These are phyloP conservation scores for Chaetorhynchus papuensis DNA, from an alignment of 2,113 vertebrate genomes.

Conservation along the genomic window DNA sequence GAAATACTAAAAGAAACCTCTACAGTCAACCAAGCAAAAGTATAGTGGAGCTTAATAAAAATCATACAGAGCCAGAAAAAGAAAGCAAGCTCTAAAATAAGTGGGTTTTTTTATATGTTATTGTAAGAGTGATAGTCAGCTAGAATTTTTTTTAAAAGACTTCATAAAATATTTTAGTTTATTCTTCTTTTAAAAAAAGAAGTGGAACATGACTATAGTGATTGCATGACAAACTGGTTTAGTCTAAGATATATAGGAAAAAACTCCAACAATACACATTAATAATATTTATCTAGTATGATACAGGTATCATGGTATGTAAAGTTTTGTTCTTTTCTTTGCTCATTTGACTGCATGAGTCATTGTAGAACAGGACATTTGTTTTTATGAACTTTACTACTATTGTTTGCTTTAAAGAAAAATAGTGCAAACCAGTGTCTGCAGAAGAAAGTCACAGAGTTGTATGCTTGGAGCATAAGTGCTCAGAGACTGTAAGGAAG, in stretches of 20 bases:
- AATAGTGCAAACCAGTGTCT: not conserved
- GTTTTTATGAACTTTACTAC: not conserved
- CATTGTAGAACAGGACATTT: not conserved
- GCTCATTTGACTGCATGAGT: not conserved
- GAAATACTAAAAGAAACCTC: not conserved
- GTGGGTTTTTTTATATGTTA: not conserved
- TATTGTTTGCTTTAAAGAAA: not conserved
- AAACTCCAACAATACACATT: not conserved
- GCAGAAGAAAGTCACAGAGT: not conserved
- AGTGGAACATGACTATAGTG: not conserved
- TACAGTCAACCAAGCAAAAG: not conserved
- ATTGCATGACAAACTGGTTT: not conserved
- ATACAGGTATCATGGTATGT: not conserved
- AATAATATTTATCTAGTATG: not conserved
- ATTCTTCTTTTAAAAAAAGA: not conserved
- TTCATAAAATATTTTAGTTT: not conserved
- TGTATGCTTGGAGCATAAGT: not conserved
- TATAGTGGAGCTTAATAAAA: not conserved
- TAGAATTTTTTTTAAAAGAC: not conserved
- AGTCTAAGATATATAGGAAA: not conserved
- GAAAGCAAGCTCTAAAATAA: not conserved
- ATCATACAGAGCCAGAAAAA: not conserved
- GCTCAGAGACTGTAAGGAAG: not conserved
- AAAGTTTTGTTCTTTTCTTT: not conserved
- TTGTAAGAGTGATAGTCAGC: not conserved